phyloP scores from a whole-genome alignment of 2,113 vertebrate species.

The Turdus rufiventris region DNA sequence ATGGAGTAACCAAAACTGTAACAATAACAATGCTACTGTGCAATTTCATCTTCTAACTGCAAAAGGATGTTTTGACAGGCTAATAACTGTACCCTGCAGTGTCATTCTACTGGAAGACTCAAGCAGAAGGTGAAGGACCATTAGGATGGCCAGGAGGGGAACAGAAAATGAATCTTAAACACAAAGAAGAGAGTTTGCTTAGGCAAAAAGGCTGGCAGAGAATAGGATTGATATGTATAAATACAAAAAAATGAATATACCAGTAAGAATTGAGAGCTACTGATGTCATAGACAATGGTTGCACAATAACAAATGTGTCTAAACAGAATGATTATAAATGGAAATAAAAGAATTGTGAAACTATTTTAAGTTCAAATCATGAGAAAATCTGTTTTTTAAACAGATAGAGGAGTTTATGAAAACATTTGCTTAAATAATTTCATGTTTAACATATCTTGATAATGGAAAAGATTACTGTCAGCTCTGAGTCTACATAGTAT shows the following conservation, averaged over 20 bases:
- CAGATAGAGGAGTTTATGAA: neutral
- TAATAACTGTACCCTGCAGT: neutral
- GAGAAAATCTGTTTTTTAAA: neutral
- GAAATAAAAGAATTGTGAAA: neutral
- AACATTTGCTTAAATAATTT: neutral
- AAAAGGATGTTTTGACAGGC: neutral
- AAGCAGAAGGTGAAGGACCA: neutral
- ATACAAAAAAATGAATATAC: neutral
- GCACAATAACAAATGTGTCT: neutral
- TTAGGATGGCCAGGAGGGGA: neutral
- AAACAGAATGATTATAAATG: neutral
- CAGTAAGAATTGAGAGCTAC: neutral
- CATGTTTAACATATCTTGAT: neutral
- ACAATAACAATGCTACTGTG: fast-evolving
- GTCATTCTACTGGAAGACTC: neutral
- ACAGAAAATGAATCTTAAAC: neutral
- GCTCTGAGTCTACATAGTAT: neutral
- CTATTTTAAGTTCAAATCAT: neutral
- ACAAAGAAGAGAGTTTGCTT: neutral
- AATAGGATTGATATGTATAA: neutral
- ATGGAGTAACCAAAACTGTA: neutral
- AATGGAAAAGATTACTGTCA: neutral
- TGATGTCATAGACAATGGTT: neutral
- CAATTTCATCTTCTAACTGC: neutral
- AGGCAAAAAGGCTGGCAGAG: neutral